Percentiles rank a stretch among this genome's conserved stretches.
These are phyloP conservation scores for Amphibalanus amphitrite DNA, from an alignment of 1,140 invertebrate genomes.

Conservation along the genomic window DNA sequence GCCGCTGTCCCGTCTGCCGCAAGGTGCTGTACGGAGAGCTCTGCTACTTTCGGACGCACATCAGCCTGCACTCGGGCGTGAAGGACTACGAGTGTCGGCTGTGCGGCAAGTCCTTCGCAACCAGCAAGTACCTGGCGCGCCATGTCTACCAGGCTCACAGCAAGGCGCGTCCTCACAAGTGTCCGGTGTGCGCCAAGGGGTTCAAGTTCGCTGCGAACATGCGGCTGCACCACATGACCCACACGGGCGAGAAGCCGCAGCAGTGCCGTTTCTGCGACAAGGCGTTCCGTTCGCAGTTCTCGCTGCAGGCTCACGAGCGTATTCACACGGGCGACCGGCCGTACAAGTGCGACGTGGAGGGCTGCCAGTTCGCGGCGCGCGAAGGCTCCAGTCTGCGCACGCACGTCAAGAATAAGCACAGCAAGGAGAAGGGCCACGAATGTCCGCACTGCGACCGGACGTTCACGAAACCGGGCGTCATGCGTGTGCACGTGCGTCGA, in stretches of 20 bases:
- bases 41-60: conserved; percentile 11
- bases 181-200: conserved; percentile 1
- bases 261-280: not conserved
- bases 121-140: conserved; percentile 13
- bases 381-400: not conserved
- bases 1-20: not conserved
- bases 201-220: not conserved
- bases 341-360: not conserved
- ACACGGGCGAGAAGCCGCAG: conserved; percentile 9
- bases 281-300: conserved; percentile 3
- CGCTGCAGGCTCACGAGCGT: not conserved
- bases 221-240: conserved; percentile 8
- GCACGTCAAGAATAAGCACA: not conserved
- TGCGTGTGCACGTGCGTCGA: not conserved
- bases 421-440: not conserved
- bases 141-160: conserved; percentile 4
- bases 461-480: not conserved
- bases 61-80: conserved; percentile 16
- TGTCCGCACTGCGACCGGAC: not conserved
- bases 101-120: conserved; percentile 14
- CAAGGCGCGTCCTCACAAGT: not conserved
- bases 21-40: not conserved
- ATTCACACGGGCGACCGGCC: not conserved
- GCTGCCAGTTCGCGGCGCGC: not conserved
- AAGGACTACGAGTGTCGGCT: conserved; percentile 16